phyloP scores from a whole-genome alignment of 2,113 vertebrate species.

The Peucedramus taeniatus region DNA sequence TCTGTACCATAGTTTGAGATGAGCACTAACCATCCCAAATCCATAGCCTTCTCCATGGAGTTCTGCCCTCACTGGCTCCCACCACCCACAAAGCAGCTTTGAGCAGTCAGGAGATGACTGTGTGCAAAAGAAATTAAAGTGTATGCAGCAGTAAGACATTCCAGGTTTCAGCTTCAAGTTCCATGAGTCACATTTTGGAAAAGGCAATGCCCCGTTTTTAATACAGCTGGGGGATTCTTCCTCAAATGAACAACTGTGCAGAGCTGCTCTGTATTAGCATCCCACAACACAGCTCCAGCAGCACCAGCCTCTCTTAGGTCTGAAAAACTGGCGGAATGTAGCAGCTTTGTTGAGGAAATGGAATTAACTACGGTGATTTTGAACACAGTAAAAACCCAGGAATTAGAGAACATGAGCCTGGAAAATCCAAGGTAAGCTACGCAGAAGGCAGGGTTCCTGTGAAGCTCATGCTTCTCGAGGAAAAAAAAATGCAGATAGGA shows the following conservation, averaged over 20 bases:
- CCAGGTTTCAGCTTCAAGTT: neutral
- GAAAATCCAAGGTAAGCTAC: neutral
- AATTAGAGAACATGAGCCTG: fast-evolving
- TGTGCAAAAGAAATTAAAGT: neutral
- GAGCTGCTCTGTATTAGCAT: neutral
- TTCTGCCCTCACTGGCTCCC: neutral
- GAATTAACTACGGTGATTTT: fast-evolving
- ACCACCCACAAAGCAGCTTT: neutral
- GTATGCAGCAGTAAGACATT: neutral
- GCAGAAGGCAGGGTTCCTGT: neutral
- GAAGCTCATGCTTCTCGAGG: fast-evolving
- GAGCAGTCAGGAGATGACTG: neutral
- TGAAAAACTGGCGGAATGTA: fast-evolving
- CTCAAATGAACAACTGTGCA: neutral
- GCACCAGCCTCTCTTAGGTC: neutral
- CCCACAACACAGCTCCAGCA: neutral
- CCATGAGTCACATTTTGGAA: neutral
- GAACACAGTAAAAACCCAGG: neutral
- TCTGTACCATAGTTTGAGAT: neutral
- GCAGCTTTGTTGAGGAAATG: neutral
- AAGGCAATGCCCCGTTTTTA: neutral
- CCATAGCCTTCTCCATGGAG: neutral
- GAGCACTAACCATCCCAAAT: neutral
- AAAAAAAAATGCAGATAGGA: fast-evolving
- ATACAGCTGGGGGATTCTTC: neutral